Percentiles rank a stretch among this genome's conserved stretches.
These are phyloP conservation scores for Labia minor DNA, from an alignment of 2,888 invertebrate species.

Conservation along the genomic window DNA sequence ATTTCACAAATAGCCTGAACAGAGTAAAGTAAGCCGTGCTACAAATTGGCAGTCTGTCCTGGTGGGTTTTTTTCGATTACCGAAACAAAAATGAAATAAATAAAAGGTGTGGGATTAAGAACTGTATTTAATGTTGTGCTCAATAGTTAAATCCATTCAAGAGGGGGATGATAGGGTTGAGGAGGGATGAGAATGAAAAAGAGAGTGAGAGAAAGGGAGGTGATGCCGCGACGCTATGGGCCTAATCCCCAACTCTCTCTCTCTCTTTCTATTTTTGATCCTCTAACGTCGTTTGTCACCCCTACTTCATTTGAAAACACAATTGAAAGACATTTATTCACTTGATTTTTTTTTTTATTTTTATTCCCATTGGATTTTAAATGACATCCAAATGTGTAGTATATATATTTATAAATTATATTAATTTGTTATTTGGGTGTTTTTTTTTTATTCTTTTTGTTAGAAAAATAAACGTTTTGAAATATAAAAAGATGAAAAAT, in stretches of 20 bases:
- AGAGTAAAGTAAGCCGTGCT: background rate
- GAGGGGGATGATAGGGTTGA: too few species aligned
- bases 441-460: too few species aligned
- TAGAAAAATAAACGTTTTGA: too few species aligned
- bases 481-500: too few species aligned
- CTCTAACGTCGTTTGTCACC: background rate
- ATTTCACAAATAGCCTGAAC: background rate
- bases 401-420: background rate
- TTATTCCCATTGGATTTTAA: background rate
- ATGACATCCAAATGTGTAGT: background rate
- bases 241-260: too few species aligned
- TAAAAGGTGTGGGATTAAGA: background rate
- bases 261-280: background rate
- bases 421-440: background rate
- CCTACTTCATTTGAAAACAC: background rate
- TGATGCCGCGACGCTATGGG: too few species aligned
- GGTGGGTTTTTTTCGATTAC: background rate
- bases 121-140: background rate
- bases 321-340: background rate
- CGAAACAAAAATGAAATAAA: background rate
- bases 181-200: too few species aligned
- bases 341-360: background rate
- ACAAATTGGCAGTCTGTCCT: background rate
- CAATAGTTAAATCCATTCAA: background rate
- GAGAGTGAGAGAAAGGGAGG: too few species aligned